Evolutionary conservation across 2,797 vertebrate genomes (phyloP), one percentile per base, ranked within the genome.

Genomic region (Lepilemur ruficaudatus): DNA sequence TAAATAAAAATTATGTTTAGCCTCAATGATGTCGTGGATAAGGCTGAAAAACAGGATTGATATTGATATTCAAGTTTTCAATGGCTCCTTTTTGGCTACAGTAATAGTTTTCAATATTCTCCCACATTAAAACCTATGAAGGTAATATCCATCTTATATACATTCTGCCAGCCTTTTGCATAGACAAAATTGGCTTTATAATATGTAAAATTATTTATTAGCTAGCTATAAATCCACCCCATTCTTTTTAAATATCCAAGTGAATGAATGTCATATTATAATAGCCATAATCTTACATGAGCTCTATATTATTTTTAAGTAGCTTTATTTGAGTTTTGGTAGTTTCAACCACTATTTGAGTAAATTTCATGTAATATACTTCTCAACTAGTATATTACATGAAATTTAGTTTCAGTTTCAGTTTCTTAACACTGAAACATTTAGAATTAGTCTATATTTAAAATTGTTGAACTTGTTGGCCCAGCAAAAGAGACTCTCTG

Each of bases 221-320:
- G 4, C 30, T 92, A 55, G 46, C 18, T 67, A 0, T 72, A 86
- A 89, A 91, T 76, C 17, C 46, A 80, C 7, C 10, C 1, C 12
- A 88, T 92, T 95, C 41, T 46, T 11, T 88, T 65, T 82, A 91
- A 85, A 80, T 52, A 46, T 85, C 48, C 84, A 95, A 87, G 25
- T 87, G 22, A 92, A 85, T 90, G 28, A 83, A 28, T 91, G 11
- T 61, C 32, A 23, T 82, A n/a, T 89, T 63, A 70, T 72, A 95
- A 91, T 18, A 93, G 22, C 11, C 30, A 55, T 93, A 83, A 81
- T 5, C 17, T 84, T 96, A 41, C 30, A 46, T 69, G 61, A 89
- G 10, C 4, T 79, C n/a, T 82, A 25, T 79, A 83, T 79, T 91
- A 91, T 69, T 93, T 92, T 94, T 67, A 87, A 57, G 32, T 59